Conservation (phyloP, 2,797 vertebrate genomes). For the Alosa sapidissima region DNA sequence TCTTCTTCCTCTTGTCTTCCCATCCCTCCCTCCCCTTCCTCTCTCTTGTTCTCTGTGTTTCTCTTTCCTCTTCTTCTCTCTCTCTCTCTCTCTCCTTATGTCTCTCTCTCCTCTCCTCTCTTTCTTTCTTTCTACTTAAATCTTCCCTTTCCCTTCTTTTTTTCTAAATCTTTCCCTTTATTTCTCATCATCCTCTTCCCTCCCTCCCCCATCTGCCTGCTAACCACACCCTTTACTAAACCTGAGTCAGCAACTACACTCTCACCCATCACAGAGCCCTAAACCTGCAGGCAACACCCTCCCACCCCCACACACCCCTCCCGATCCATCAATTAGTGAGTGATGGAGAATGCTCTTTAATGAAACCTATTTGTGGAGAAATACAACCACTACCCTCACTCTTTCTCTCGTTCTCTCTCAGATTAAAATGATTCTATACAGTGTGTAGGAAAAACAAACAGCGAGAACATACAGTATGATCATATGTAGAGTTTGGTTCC, state of each 20-base stretch:
- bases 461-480: too few relatives aligned
- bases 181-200: conserved; percentile 49
- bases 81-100: conserved; percentile 54
- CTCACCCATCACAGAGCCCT: not conserved
- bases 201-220: too few relatives aligned
- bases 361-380: not conserved
- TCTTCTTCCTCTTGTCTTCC: too few relatives aligned
- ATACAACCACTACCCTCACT: not conserved
- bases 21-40: conserved; percentile 23
- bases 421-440: too few relatives aligned
- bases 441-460: too few relatives aligned
- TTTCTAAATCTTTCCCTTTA: conserved; percentile 62
- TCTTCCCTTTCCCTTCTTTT: too few relatives aligned
- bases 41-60: conserved; percentile 43
- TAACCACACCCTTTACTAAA: too few relatives aligned
- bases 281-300: not conserved
- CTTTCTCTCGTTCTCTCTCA: not conserved
- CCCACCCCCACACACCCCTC: not conserved
- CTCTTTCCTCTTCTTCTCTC: conserved; percentile 52
- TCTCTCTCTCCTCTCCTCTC: conserved; percentile 53
- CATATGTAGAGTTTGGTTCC: too few relatives aligned
- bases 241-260: too few relatives aligned
- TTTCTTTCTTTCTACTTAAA: too few relatives aligned
- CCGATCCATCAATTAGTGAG: not conserved
- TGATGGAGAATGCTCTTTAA: not conserved